A percentile compares a stretch with the other conserved stretches of the same genome.
These are phyloP conservation scores for Podarcis lilfordi DNA, from an alignment of 2,797 vertebrate genomes.

Conservation along the genomic window DNA sequence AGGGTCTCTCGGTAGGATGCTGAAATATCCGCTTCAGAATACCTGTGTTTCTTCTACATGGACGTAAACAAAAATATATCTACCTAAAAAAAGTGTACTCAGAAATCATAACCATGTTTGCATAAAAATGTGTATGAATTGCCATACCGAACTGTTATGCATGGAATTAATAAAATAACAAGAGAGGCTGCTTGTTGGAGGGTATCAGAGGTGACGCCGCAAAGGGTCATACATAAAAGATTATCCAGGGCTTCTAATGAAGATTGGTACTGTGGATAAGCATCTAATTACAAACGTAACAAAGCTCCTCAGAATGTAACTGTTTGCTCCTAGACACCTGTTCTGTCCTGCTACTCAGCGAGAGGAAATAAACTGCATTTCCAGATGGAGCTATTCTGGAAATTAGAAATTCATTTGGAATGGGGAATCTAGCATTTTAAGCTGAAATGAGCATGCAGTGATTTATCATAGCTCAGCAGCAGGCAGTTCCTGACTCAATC, in stretches of 20 bases:
- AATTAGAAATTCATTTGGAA: neutral
- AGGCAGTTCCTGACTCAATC: no score
- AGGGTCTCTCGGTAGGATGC: neutral
- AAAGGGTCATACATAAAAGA: constrained; percentile 9
- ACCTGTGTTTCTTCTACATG: constrained; percentile 2
- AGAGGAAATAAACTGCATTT: neutral
- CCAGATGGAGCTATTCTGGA: neutral
- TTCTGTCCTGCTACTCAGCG: neutral
- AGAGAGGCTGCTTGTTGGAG: neutral
- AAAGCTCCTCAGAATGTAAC: neutral
- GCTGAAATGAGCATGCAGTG: neutral
- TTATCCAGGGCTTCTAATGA: neutral
- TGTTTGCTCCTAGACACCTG: neutral
- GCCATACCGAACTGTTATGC: neutral
- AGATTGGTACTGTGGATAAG: constrained; percentile 2
- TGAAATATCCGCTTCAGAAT: constrained; percentile 7
- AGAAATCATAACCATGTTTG: neutral
- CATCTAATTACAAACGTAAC: constrained; percentile 19
- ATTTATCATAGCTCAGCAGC: neutral
- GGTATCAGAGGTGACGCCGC: neutral
- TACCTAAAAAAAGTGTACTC: neutral
- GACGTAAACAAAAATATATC: neutral
- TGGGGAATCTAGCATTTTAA: neutral
- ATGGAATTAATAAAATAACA: neutral
- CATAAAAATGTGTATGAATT: constrained; percentile 7